These are phyloP conservation scores for Pocota personata DNA, from an alignment of 2,888 invertebrate genomes.

Conservation along the genomic window DNA sequence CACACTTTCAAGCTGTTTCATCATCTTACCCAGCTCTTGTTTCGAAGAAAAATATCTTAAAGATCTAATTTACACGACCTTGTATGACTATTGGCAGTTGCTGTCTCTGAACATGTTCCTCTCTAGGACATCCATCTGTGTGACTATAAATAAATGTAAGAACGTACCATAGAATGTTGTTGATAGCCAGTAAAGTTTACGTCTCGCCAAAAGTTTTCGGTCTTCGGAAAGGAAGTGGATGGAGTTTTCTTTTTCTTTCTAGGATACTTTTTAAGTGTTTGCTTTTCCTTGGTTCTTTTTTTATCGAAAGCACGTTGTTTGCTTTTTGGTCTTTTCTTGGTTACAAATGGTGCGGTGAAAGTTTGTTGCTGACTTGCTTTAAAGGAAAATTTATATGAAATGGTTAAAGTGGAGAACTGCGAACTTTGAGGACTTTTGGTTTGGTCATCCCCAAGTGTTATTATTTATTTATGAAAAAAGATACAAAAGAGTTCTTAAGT, in stretches of 20 bases:
- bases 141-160: not conserved
- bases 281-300: not conserved
- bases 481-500: not conserved
- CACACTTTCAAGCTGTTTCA: not conserved
- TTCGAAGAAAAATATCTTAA: not conserved
- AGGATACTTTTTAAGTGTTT: not conserved
- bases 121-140: not conserved
- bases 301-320: not conserved
- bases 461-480: not conserved
- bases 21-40: not conserved
- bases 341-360: not conserved
- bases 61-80: not conserved
- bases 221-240: not conserved
- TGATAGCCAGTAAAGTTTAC: not conserved
- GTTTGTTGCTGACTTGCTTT: not conserved
- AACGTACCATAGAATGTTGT: not conserved
- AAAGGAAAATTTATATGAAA: not conserved
- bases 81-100: not conserved
- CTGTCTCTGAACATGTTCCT: not conserved
- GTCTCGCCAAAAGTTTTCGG: not conserved
- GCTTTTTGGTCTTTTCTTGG: not conserved
- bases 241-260: not conserved
- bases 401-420: not conserved
- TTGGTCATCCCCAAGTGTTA: not conserved
- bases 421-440: not conserved